These are phyloP conservation scores for Lasioglossum baleicum DNA, from an alignment of 1,140 invertebrate species.

Conservation along the genomic window DNA sequence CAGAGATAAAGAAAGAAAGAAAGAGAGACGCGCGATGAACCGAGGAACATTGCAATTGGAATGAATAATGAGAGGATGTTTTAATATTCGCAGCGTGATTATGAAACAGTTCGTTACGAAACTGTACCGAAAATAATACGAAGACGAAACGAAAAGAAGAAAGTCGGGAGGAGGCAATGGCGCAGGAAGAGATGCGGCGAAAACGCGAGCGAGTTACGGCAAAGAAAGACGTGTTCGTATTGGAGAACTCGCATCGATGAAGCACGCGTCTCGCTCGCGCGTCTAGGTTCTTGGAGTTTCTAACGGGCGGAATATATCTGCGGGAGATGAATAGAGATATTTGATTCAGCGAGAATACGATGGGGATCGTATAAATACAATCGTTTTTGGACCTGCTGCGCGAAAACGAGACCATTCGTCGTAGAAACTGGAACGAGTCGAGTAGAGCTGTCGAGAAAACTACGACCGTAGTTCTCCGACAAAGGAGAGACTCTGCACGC, in stretches of 20 bases:
- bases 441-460: too few species aligned
- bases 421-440: too few species aligned
- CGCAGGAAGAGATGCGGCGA: constrained; percentile 11
- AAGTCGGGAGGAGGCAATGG: background rate
- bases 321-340: background rate
- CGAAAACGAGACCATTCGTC: constrained; percentile 26
- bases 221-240: background rate
- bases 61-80: constrained; percentile 22
- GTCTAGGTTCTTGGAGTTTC: background rate
- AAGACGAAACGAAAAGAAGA: constrained; percentile 11
- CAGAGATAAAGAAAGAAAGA: background rate
- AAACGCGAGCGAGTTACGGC: background rate
- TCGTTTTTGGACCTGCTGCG: constrained; percentile 1
- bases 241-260: too few species aligned
- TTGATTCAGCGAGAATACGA: background rate
- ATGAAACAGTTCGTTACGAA: background rate
- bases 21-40: background rate
- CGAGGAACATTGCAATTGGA: constrained; percentile 3
- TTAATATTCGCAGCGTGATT: constrained; percentile 1
- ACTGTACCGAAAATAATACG: background rate
- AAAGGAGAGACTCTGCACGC: too few species aligned
- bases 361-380: constrained; percentile 7
- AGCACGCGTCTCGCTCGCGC: background rate
- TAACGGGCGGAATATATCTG: background rate
- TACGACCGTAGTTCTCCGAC: too few species aligned